Conservation (phyloP, 2,797 vertebrate species). For the Cichlasoma orientale region DNA sequence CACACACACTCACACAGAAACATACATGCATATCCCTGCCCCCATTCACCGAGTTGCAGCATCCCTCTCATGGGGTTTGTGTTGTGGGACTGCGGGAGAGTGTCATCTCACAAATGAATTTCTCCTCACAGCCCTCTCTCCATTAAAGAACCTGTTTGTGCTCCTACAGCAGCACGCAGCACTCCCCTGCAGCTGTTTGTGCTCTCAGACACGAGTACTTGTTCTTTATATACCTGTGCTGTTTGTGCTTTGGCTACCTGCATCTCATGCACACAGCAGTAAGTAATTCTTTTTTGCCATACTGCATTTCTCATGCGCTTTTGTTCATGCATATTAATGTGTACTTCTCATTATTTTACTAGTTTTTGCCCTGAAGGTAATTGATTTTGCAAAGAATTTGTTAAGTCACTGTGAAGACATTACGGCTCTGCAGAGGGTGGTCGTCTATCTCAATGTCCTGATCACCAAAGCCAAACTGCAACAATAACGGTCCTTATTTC, state of each 20-base stretch:
- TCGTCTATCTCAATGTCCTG: background rate
- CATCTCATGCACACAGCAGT: conserved; percentile 20
- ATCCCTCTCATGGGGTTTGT: conserved; percentile 64
- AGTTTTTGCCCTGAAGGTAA: background rate
- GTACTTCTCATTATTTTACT: background rate
- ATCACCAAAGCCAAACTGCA: background rate
- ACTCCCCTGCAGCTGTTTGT: conserved; percentile 71
- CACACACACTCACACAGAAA: background rate
- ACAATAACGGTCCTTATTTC: background rate
- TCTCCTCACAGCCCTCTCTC: conserved; percentile 72
- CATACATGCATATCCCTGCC: background rate
- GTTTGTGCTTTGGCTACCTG: conserved; percentile 38
- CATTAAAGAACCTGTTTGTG: conserved; percentile 73
- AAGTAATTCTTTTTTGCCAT: background rate
- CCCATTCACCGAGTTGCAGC: conserved; percentile 47
- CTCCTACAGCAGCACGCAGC: conserved; percentile 45
- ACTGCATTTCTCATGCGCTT: conserved; percentile 3
- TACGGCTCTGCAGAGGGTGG: background rate
- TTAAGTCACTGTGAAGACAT: background rate
- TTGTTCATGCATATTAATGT: conserved; percentile 9
- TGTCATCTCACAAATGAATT: conserved; percentile 80
- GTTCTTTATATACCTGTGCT: conserved; percentile 65
- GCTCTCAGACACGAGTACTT: conserved; percentile 57
- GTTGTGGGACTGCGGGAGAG: conserved; percentile 66
- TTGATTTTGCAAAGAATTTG: background rate